phyloP scores from a whole-genome alignment of 2,797 vertebrate species.

The Enteromius viviparus region DNA sequence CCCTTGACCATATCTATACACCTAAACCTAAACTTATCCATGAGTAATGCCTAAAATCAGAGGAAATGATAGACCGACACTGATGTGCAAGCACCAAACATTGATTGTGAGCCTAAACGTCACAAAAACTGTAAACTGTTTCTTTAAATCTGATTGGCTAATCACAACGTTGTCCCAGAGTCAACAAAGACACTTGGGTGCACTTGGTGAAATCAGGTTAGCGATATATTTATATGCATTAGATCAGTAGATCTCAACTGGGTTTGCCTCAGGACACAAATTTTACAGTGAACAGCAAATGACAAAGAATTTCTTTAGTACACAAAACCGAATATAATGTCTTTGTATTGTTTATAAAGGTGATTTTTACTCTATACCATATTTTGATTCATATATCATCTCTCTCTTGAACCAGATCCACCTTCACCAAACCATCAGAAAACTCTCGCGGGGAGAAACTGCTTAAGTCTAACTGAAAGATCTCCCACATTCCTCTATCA shows the following conservation, averaged over 20 bases:
- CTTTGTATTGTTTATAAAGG: background rate
- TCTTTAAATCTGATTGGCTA: too few relatives aligned
- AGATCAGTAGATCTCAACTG: background rate
- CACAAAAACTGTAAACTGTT: too few relatives aligned
- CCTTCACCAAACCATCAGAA: conserved; percentile 68
- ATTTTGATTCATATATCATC: conserved; percentile 40
- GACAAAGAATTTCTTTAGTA: background rate
- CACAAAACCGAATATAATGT: background rate
- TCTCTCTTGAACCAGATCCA: conserved; percentile 65
- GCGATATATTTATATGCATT: conserved; percentile 8
- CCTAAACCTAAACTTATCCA: too few relatives aligned
- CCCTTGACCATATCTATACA: too few relatives aligned
- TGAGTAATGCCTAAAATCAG: too few relatives aligned
- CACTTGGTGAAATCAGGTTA: too few relatives aligned
- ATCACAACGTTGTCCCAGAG: too few relatives aligned
- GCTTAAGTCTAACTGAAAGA: conserved; percentile 72
- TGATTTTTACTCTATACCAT: background rate
- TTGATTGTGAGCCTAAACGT: too few relatives aligned
- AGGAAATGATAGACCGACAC: too few relatives aligned
- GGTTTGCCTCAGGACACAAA: background rate
- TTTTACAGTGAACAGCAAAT: background rate
- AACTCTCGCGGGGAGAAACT: conserved; percentile 68
- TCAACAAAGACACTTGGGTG: too few relatives aligned
- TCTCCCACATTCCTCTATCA: conserved; percentile 79
- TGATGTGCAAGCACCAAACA: too few relatives aligned